Evolutionary conservation across 1,140 invertebrate species (phyloP), one percentile per base, ranked within the genome.

Genomic region (Coenobita brevimanus): DNA sequence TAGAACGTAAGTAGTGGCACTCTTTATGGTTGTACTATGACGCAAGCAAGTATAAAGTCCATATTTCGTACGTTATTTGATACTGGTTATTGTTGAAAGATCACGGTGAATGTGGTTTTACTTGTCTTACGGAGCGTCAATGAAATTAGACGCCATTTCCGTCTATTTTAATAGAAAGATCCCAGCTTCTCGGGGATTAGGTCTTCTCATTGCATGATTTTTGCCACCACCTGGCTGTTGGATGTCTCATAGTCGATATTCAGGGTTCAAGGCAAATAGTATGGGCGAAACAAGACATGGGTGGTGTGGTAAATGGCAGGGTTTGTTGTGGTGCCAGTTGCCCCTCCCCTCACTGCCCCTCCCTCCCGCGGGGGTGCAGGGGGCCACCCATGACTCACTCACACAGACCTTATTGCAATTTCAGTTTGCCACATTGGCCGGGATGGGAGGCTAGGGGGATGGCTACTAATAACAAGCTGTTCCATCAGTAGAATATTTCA

Each of bases 81-180:
- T n/a, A n/a, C n/a, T n/a, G n/a, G n/a, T n/a, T n/a, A n/a, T n/a
- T n/a, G n/a, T n/a, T n/a, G n/a, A n/a, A n/a, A n/a, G n/a, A n/a
- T n/a, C n/a, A n/a, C n/a, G n/a, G n/a, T n/a, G n/a, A 17, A 50
- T 50, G 46, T 50, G 6, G 6, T 50, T 50, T 50, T 17, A 50
- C 17, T 6, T 8, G 46, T 6, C 17, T 38, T 71, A 21, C 67
- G 38, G 73, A 76, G 64, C 46, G 62, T 79, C 76, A 57, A 60
- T 71, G 80, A 69, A 83, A 80, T 80, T 76, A 80, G 84, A 87
- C 84, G 84, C 84, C 84, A 87, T 87, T 87, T 80, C 62, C 54
- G 21, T 71, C 43, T 87, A 87, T 87, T 87, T 87, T 87, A 76
- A 76, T 76, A 50, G 27, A 43, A 76, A 76, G 27, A 76, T 50